Evolutionary conservation across 2,113 vertebrate species (phyloP).

Genomic region (Electrona antarctica): DNA sequence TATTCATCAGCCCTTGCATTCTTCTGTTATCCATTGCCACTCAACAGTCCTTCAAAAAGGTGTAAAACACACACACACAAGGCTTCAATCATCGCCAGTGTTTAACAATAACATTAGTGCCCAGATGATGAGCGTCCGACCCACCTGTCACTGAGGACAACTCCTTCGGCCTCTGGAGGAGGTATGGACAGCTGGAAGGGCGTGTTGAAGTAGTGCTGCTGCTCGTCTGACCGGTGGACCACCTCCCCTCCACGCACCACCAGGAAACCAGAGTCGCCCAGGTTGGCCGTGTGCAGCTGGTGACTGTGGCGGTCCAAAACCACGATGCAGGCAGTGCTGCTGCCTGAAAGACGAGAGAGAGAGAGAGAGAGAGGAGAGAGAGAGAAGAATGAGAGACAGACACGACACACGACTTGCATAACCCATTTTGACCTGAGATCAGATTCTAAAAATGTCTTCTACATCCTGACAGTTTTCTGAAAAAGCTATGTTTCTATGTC

Average conservation of each 20-base stretch:
- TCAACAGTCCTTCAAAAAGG: no score
- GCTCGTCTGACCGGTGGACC: slow-evolving; percentile 95
- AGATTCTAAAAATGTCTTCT: no score
- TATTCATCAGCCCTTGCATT: no score
- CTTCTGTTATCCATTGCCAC: no score
- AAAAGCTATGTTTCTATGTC: no score
- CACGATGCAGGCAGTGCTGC: slow-evolving; percentile 93
- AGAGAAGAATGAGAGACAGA: no score
- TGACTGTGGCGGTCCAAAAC: slow-evolving; percentile 94
- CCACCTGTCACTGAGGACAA: slow-evolving; percentile 83
- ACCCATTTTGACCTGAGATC: no score
- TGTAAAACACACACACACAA: no score
- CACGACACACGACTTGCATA: no score
- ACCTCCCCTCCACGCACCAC: slow-evolving; percentile 96
- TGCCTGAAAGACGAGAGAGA: slow-evolving; percentile 78
- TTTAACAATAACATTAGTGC: no score
- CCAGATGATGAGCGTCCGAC: slow-evolving; percentile 48
- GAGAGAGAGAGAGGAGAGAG: not conserved
- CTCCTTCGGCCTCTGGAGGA: slow-evolving; percentile 92
- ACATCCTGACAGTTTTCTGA: no score
- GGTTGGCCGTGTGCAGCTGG: slow-evolving; percentile 92
- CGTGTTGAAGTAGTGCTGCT: slow-evolving; percentile 94
- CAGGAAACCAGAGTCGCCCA: slow-evolving; percentile 96
- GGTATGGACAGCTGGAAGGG: slow-evolving; percentile 98
- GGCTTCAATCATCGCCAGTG: no score